phyloP scores from a whole-genome alignment of 2,888 invertebrate genomes.

The Philopedon plagiatum region DNA sequence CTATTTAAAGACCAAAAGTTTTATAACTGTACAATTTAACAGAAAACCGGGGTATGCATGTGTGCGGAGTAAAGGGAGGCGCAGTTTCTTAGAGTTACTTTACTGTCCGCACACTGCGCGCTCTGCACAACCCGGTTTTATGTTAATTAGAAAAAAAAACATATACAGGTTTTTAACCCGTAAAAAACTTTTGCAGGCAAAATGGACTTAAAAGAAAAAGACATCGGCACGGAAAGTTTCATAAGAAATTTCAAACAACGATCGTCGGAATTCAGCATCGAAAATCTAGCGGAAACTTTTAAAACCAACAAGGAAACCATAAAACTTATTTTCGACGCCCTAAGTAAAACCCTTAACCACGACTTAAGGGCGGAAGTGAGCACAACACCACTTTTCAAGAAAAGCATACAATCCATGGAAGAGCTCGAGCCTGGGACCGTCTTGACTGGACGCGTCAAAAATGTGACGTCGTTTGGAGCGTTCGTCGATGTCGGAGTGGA shows the following conservation, averaged over 20 bases:
- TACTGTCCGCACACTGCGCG: too few relatives aligned
- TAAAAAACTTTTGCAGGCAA: conserved; percentile 24
- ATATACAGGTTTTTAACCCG: too few relatives aligned
- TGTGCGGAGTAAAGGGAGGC: too few relatives aligned
- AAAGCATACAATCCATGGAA: conserved; percentile 77
- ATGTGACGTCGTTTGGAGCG: conserved; percentile 91
- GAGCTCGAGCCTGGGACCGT: conserved; percentile 76
- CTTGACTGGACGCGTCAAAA: conserved; percentile 84
- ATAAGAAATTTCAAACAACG: conserved; percentile 47
- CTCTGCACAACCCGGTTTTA: too few relatives aligned
- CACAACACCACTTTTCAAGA: conserved; percentile 82
- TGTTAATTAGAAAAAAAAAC: too few relatives aligned
- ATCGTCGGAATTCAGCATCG: conserved; percentile 54
- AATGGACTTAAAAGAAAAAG: conserved; percentile 42
- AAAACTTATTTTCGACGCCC: conserved; percentile 80
- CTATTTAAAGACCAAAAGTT: too few relatives aligned
- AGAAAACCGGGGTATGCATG: too few relatives aligned
- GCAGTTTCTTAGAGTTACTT: too few relatives aligned
- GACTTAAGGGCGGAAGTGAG: conserved; percentile 80
- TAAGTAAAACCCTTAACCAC: conserved; percentile 78
- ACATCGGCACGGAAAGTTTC: conserved; percentile 53
- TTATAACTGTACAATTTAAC: too few relatives aligned
- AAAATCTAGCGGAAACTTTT: conserved; percentile 70
- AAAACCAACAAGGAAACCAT: conserved; percentile 76
- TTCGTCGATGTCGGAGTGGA: conserved; percentile 91